Base-by-base conservation (phyloP, 2,888 invertebrate genomes). In the Heliothis peltigera region DNA sequence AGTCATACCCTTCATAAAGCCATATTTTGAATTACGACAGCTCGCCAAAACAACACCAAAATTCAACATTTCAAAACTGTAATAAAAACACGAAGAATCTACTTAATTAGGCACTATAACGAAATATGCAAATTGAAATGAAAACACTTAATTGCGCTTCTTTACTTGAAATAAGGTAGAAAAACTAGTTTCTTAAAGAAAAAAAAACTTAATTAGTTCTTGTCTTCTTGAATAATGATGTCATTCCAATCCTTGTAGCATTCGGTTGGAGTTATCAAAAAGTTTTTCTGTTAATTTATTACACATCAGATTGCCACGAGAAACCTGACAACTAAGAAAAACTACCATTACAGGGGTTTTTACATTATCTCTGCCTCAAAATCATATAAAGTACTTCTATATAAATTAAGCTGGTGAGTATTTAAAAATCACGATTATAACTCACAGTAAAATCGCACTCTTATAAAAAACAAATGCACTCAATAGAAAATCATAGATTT, bases 111-210 rank as follows among this genome's bases (percentile, higher is more conserved):
- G 28, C 28, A 28, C 8, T 70, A 56, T 48, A 61, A 57, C 62
- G 60, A 67, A 70, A 70, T 64, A 74, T 64, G 59, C 54, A 63
- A 74, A 77, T 62, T 64, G 8, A 52, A 63, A 74, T 64, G 46
- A 62, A 66, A 59, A 52, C 55, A 70, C 53, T 67, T 77, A 56
- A 76, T 66, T 70, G 51, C 47, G 54, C 52, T 55, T 61, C 61
- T 77, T 64, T 73, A 39, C 55, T 61, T 58, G 49, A 60, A 72
- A 56, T 61, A 59, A 58, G 21, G 56, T 10, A 65, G 35, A 65
- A 52, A 64, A 70, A 60, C 60, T 53, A 28, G 54, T 63, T 53
- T 66, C 28, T 48, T 55, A 7, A 7, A 25, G 52, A 60, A 18
- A 69, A 58, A 69, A 58, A 64, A 28, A 54, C 17, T 17, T 59